These are phyloP conservation scores for Astur gentilis DNA, from an alignment of 2,113 vertebrate genomes.

Conservation along the genomic window DNA sequence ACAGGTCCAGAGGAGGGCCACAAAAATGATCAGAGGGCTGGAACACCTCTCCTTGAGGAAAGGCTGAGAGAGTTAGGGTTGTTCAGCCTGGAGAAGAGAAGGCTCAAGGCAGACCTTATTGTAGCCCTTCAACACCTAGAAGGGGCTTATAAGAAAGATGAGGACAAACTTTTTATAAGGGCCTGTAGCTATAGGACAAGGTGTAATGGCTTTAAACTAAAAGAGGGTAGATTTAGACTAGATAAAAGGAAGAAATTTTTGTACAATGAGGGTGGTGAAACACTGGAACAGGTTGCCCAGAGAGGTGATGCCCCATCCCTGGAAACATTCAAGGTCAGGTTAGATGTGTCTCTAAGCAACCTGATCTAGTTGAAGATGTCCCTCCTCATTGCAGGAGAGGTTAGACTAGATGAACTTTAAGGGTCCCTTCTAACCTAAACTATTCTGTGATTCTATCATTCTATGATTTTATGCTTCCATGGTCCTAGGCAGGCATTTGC, in stretches of 20 bases:
- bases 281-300: background rate
- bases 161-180: too few species aligned
- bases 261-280: background rate
- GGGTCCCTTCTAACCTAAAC: background rate
- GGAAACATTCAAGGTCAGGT: background rate
- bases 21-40: background rate
- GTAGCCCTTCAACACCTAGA: background rate
- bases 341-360: background rate
- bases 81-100: background rate
- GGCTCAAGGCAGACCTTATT: rapidly evolving
- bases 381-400: background rate
- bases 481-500: background rate
- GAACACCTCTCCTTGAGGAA: background rate
- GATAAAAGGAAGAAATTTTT: background rate
- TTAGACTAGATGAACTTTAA: background rate
- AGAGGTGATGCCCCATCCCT: background rate
- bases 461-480: background rate
- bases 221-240: background rate
- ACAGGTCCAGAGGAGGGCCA: background rate
- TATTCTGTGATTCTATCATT: background rate
- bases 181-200: rapidly evolving
- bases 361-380: background rate
- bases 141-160: too few species aligned
- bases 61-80: background rate
- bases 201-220: background rate